phyloP scores from a whole-genome alignment of 2,888 invertebrate genomes.

The Melipona bicolor region DNA sequence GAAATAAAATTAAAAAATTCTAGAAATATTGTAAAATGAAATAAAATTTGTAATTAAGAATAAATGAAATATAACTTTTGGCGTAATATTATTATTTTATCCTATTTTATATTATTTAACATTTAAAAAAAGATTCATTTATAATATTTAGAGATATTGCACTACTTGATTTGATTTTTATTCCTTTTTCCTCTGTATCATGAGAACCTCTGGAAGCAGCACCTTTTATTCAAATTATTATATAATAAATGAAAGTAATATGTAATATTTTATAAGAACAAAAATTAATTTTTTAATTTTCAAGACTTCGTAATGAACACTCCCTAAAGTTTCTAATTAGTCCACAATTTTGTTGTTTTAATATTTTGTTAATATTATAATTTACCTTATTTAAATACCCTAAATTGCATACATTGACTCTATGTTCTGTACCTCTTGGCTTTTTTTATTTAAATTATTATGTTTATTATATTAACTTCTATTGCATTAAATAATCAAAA shows the following conservation, averaged over 20 bases:
- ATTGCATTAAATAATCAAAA: background rate
- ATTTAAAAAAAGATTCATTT: background rate
- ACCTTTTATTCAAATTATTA: too few species aligned
- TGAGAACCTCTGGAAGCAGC: too few species aligned
- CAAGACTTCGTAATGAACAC: background rate
- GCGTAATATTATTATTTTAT: background rate
- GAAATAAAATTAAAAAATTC: background rate
- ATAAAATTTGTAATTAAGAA: background rate
- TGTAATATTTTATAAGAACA: background rate
- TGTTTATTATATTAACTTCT: background rate
- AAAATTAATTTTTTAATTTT: too few species aligned
- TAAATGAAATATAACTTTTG: background rate
- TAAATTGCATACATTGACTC: background rate
- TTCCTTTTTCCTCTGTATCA: background rate
- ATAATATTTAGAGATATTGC: background rate
- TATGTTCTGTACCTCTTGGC: background rate
- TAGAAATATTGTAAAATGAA: background rate
- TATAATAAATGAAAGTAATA: background rate
- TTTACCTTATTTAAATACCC: background rate
- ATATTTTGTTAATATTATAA: background rate
- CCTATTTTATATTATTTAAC: background rate
- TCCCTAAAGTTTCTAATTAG: background rate
- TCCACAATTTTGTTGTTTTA: background rate
- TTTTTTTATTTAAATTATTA: background rate
- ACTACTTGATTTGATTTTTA: background rate